A percentile compares a stretch with the other conserved stretches of the same genome.
phyloP scores from a whole-genome alignment of 2,113 vertebrate genomes.

The Bubalus kerabau region DNA sequence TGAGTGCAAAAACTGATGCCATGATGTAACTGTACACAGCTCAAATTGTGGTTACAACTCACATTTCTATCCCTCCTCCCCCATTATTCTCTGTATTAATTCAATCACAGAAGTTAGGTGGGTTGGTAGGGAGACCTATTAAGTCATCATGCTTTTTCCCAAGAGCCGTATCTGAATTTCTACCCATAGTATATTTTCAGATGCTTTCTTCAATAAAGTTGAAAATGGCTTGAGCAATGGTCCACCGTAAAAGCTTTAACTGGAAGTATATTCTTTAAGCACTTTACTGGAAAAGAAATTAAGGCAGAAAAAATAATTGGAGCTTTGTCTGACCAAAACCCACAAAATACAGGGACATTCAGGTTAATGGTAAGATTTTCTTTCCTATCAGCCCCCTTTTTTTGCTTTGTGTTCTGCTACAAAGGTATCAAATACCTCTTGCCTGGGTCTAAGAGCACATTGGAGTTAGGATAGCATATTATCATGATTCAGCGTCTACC shows the following conservation, averaged over 20 bases:
- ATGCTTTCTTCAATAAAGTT: slow-evolving; percentile 38
- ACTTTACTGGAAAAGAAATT: slow-evolving; percentile 53
- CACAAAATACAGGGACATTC: slow-evolving; percentile 31
- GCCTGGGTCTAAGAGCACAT: not conserved
- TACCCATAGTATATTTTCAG: slow-evolving; percentile 45
- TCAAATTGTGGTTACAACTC: slow-evolving; percentile 25
- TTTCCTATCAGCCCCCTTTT: not conserved
- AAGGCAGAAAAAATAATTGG: slow-evolving; percentile 43
- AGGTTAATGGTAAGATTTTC: not conserved
- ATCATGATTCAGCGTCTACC: not conserved
- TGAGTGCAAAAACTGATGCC: slow-evolving; percentile 36
- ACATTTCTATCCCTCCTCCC: not conserved
- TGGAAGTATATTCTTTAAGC: slow-evolving; percentile 53
- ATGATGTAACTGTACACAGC: slow-evolving; percentile 11
- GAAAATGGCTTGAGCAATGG: slow-evolving; percentile 49
- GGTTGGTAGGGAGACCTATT: slow-evolving; percentile 21
- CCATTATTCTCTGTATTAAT: slow-evolving; percentile 45
- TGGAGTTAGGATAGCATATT: not conserved
- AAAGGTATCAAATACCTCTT: not conserved
- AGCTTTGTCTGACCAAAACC: slow-evolving; percentile 49
- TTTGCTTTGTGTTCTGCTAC: not conserved
- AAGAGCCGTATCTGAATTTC: slow-evolving; percentile 43
- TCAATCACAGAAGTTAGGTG: slow-evolving; percentile 37
- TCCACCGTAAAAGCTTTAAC: slow-evolving; percentile 55
- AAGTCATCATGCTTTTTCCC: slow-evolving; percentile 40